phyloP scores from a whole-genome alignment of 2,113 vertebrate genomes.

The Hydrochoerus hydrochaeris region DNA sequence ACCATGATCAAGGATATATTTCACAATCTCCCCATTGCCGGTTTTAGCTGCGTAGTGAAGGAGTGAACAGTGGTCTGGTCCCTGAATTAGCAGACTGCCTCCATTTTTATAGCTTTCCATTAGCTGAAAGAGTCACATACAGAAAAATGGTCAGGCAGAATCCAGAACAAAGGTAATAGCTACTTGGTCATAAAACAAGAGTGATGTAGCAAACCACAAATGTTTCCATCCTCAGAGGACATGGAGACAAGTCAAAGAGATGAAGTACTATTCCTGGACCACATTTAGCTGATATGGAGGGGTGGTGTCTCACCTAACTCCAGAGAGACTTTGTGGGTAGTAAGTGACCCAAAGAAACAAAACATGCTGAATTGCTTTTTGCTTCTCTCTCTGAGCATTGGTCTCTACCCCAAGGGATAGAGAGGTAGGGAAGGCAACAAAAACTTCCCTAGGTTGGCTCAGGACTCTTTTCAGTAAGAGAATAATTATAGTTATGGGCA shows the following conservation, averaged over 20 bases:
- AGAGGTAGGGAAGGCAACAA: not conserved
- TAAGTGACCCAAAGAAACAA: not conserved
- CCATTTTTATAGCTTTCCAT: slow-evolving; percentile 92
- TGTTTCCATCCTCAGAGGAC: slow-evolving; percentile 22
- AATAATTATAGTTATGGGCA: not conserved
- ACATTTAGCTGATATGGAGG: not conserved
- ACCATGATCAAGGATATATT: slow-evolving; percentile 95
- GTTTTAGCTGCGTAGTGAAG: slow-evolving; percentile 93
- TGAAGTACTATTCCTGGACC: not conserved
- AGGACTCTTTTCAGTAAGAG: not conserved
- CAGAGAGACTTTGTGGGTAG: not conserved
- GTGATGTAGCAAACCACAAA: slow-evolving; percentile 31
- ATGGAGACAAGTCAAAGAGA: not conserved
- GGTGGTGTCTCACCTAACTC: not conserved
- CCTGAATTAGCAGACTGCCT: slow-evolving; percentile 93
- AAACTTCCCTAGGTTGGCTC: not conserved
- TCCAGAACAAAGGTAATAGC: not conserved
- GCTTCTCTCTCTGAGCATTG: not conserved
- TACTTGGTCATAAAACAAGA: not conserved
- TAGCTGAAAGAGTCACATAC: slow-evolving; percentile 85
- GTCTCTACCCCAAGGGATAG: not conserved
- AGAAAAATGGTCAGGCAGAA: slow-evolving; percentile 35
- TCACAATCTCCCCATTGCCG: slow-evolving; percentile 91
- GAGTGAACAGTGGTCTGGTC: slow-evolving; percentile 92
- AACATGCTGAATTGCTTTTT: not conserved